Evolutionary conservation across 2,888 invertebrate genomes (phyloP).

Genomic region (Chaitophorus viminalis): DNA sequence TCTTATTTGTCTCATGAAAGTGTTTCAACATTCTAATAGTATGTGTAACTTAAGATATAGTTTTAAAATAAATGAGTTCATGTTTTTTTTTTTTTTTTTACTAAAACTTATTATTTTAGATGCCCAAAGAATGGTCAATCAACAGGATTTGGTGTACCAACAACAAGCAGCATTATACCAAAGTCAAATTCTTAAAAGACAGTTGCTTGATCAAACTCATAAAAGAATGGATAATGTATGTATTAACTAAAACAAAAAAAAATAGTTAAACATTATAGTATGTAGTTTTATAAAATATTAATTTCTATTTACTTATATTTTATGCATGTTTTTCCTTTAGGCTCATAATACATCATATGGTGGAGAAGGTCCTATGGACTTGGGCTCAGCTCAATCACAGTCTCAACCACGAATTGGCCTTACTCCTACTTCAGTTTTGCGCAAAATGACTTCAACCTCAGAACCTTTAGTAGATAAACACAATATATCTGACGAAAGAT

Average conservation of each 20-base stretch:
- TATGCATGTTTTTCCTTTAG: constrained; percentile 8
- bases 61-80: background rate
- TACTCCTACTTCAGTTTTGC: constrained; percentile 91
- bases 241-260: background rate
- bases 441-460: constrained; percentile 87
- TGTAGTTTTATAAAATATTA: no score
- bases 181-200: constrained; percentile 57
- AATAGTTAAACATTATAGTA: no score
- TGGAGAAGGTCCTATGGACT: constrained; percentile 34
- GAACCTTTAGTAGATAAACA: constrained; percentile 54
- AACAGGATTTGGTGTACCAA: constrained; percentile 52
- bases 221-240: constrained; percentile 56
- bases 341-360: constrained; percentile 44
- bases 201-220: constrained; percentile 47
- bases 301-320: background rate
- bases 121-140: constrained; percentile 56
- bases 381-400: constrained; percentile 35
- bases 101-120: constrained; percentile 13
- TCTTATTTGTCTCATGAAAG: constrained; percentile 64
- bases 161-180: constrained; percentile 57
- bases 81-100: no score
- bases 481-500: constrained; percentile 45
- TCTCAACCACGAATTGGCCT: constrained; percentile 83
- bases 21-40: constrained; percentile 62
- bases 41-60: background rate